Percentiles rank a stretch among this genome's conserved stretches.
Evolutionary conservation across 2,113 vertebrate genomes (phyloP).

Genomic region (Corvus cornix): DNA sequence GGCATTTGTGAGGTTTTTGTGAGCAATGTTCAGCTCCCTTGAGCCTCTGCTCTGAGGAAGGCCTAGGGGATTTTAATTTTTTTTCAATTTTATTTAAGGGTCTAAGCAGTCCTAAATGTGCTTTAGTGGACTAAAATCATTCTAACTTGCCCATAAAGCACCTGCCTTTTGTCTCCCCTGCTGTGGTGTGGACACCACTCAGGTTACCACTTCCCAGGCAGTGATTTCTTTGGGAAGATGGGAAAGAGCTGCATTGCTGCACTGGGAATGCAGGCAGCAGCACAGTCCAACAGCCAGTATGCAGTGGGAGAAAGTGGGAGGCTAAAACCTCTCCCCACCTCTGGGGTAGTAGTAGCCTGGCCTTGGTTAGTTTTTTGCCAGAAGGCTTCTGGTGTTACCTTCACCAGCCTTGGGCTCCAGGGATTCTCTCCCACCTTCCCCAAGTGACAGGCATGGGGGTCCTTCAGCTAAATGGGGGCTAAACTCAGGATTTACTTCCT

Average conservation of each 20-base stretch:
- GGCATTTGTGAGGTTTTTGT: not conserved
- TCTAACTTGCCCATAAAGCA: not conserved
- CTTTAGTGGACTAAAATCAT: not conserved
- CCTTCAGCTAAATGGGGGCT: not conserved
- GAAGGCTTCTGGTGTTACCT: not conserved
- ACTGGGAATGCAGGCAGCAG: not conserved
- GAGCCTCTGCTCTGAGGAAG: not conserved
- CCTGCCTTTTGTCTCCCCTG: not conserved
- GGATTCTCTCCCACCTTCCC: not conserved
- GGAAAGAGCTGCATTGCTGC: not conserved
- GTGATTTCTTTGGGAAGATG: not conserved
- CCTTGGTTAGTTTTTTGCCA: not conserved
- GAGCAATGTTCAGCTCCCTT: not conserved
- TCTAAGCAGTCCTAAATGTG: not conserved
- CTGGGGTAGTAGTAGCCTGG: not conserved
- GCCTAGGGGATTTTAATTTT: too few relatives aligned
- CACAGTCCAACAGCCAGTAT: fast-evolving
- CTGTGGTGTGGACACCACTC: not conserved
- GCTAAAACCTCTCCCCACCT: not conserved
- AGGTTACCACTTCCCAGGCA: not conserved
- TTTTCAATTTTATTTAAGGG: not conserved
- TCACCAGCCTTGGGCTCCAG: not conserved
- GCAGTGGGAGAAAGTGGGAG: not conserved
- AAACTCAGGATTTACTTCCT: not conserved
- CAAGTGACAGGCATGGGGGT: fast-evolving